Evolutionary conservation across 2,888 invertebrate species (phyloP).

Genomic region (Melolontha melolontha): DNA sequence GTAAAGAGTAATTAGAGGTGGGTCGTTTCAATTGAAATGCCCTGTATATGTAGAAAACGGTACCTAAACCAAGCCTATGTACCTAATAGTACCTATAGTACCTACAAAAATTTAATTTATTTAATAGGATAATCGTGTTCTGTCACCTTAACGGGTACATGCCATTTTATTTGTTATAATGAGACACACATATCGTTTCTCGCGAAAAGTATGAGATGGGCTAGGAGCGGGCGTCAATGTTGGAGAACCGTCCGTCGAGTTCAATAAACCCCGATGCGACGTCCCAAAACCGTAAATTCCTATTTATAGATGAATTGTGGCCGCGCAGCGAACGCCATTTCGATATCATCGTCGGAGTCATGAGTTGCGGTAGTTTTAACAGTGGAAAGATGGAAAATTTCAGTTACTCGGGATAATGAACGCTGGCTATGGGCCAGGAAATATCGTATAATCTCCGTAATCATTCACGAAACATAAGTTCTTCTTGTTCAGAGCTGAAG

Average conservation of each 20-base stretch:
- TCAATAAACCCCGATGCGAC: slow-evolving; percentile 28
- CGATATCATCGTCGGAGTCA: slow-evolving; percentile 1
- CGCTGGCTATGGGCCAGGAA: slow-evolving; percentile 31
- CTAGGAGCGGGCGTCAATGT: no score
- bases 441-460: slow-evolving; percentile 36
- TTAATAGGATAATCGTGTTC: slow-evolving; percentile 16
- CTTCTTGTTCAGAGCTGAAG: slow-evolving; percentile 23
- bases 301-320: slow-evolving; percentile 36
- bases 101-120: slow-evolving; percentile 12
- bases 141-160: no score
- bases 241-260: not conserved
- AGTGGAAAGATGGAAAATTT: slow-evolving; percentile 36
- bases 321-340: not conserved
- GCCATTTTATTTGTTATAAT: no score
- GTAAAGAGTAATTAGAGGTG: no score
- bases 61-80: no score
- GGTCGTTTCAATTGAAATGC: no score
- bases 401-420: slow-evolving; percentile 35
- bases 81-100: no score
- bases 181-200: no score
- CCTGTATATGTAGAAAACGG: no score
- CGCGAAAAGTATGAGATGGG: no score
- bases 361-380: not conserved
- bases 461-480: slow-evolving; percentile 38
- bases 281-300: slow-evolving; percentile 33